Evolutionary conservation across 53 echinoderm and acorn worm species (phyloP), one percentile per base, ranked within the genome.

Genomic region (Stichopus horrens): DNA sequence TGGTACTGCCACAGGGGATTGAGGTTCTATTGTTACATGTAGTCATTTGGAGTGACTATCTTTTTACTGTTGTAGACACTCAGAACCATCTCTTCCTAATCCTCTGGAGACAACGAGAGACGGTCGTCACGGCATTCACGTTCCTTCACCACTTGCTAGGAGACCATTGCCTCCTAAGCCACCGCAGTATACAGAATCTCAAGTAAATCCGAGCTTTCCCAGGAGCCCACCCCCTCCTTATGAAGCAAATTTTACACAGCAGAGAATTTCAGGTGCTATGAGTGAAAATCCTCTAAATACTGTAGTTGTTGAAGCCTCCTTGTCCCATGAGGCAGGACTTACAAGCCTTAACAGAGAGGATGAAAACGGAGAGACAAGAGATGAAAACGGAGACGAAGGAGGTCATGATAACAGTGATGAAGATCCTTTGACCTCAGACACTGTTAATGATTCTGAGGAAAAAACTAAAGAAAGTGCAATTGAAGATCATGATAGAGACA

Each of bases 171-270:
- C 86, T n/a, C 53, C 84, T 51, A 84, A 84, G 18, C 84, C 84
- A 23, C 84, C 87, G 3, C 74, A 75, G 23, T 87, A 87, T 75
- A 87, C 74, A 53, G 74, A 74, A 87, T 74, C 74, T 20, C 74
- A 74, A 87, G 75, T 87, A 8, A 57, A 87, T 21, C 74, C 87
- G 53, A 87, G 58, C 74, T 87, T 87, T 54, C 87, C 87, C 52
- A 73, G 75, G 74, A 87, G 87, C 55, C 87, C 87, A 20, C 87
- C 87, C 52, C 87, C 87, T 21, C 87, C 87, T 52, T 87, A 87
- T 21, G 87, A 87, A 75, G 87, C 87, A 55, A 74, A 74, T 58
- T 87, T 73, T 5, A 18, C 56, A 4, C 54, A 52, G 10, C 85
- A 53, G 85, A 23, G 58, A 10, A 67, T 65, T 7, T 13, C 65